Base-by-base conservation (phyloP, 64 coral and sea anemone species). In the Cladopsammia gracilis region DNA sequence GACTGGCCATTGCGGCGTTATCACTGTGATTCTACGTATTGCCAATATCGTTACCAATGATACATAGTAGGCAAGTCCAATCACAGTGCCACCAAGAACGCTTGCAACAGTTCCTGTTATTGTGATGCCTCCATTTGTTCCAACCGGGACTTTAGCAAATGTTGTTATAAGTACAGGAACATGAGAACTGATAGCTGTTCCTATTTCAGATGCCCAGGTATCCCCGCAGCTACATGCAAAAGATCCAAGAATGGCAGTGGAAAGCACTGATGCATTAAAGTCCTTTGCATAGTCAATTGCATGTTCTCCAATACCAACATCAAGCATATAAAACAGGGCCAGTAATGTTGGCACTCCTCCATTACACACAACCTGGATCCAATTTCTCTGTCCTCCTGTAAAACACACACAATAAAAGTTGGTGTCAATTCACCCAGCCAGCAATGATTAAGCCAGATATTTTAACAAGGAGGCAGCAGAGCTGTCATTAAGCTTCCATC, bases 181-280 rank as follows among this genome's bases (percentile, higher is more conserved):
- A 19, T 93, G 87, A n/a, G 67, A 91, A 49, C 80, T 83, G 58
- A 94, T 69, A 25, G 91, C 94, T 84, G 98, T 88, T 58, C 98
- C 98, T 78, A 99, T 94, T 99, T 99, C 98, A 19, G 98, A 99
- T 42, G 98, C 95, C 98, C 98, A 99, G 4, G 98, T 99, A 60
- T 99, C 98, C 25, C 98, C 98, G 94, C 95, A 95, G 64, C 98
- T 96, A 70, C 98, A 99, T 3, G 98, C 92, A 48, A 99, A 79
- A 20, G 98, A 83, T 70, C 94, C 94, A 26, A 99, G 85, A 71
- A 99, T 56, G 14, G 94, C 94, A 57, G 94, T 92, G 5, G 94
- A 95, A 53, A 99, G 64, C 53, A 96, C 85, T 48, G 98, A 99
- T 51, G 98, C 91, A 94, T 88, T 92, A 50, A 96, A 91, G 71